Evolutionary conservation across 2,888 invertebrate species (phyloP).

Genomic region (Limnephilus lunatus): DNA sequence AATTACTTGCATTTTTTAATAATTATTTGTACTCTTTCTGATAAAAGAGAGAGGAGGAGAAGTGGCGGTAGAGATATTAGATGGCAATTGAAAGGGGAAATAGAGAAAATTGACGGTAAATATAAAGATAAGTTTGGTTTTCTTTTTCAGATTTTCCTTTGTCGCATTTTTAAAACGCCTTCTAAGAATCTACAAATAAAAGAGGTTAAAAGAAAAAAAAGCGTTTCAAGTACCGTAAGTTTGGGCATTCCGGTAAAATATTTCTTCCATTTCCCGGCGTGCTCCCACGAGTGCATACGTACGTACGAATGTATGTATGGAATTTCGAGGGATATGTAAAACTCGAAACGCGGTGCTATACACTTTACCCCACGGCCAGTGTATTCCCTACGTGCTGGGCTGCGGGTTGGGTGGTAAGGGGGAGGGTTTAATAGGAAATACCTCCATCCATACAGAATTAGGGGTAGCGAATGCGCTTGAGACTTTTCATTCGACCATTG

Average conservation of each 20-base stretch:
- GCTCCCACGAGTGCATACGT: slow-evolving; percentile 28
- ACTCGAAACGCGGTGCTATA: background rate
- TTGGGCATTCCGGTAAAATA: background rate
- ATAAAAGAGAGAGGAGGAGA: too few species aligned
- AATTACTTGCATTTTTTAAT: too few species aligned
- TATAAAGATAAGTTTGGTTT: background rate
- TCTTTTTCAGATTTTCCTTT: background rate
- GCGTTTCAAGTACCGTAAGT: background rate
- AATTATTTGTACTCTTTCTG: too few species aligned
- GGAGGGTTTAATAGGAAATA: slow-evolving; percentile 48
- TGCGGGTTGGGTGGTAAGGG: background rate
- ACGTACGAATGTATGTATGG: background rate
- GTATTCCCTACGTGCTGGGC: slow-evolving; percentile 22
- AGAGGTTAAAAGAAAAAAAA: background rate
- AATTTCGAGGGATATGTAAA: slow-evolving; percentile 19
- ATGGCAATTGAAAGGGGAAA: background rate
- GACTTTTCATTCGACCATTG: slow-evolving; percentile 42
- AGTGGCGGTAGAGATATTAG: too few species aligned
- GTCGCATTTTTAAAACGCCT: background rate
- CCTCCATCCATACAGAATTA: slow-evolving; percentile 51
- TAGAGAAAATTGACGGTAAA: background rate
- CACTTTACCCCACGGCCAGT: background rate
- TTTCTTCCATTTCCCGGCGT: background rate
- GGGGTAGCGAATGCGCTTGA: slow-evolving; percentile 35
- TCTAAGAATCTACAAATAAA: background rate